phyloP scores from a whole-genome alignment of 2,888 invertebrate species.

The Mimas tiliae region DNA sequence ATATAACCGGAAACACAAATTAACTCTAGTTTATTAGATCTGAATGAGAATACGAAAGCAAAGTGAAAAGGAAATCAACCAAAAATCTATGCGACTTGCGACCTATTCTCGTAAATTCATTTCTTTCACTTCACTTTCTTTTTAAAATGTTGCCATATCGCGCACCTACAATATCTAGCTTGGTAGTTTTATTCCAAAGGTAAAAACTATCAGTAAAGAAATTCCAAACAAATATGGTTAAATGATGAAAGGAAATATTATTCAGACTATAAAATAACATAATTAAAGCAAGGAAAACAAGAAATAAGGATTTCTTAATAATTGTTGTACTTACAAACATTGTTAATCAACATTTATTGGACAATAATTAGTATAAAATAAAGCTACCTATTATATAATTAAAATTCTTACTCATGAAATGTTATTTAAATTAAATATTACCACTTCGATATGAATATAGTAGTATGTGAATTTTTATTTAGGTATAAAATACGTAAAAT shows the following conservation, averaged over 20 bases:
- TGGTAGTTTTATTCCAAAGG: not conserved
- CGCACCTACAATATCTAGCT: not conserved
- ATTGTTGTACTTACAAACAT: too few species aligned
- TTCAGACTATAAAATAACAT: too few species aligned
- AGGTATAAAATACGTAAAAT: not conserved
- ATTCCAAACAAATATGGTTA: too few species aligned
- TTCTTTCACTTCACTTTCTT: constrained; percentile 84
- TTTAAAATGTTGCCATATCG: constrained; percentile 75
- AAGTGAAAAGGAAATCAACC: constrained; percentile 85
- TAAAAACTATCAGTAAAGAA: not conserved
- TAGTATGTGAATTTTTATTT: not conserved
- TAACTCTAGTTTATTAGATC: constrained; percentile 80
- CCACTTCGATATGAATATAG: too few species aligned
- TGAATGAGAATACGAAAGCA: constrained; percentile 79
- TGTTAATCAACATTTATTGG: too few species aligned
- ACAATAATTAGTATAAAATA: too few species aligned
- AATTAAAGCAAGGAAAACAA: too few species aligned
- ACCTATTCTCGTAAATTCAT: constrained; percentile 85
- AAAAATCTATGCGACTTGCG: constrained; percentile 84
- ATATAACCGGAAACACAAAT: constrained; percentile 77
- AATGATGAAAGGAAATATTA: too few species aligned
- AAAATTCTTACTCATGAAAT: too few species aligned
- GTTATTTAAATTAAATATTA: too few species aligned
- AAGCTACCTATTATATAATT: too few species aligned
- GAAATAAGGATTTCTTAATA: too few species aligned